Conservation (phyloP, 2,113 vertebrate genomes). For the Accipiter virgatus region DNA sequence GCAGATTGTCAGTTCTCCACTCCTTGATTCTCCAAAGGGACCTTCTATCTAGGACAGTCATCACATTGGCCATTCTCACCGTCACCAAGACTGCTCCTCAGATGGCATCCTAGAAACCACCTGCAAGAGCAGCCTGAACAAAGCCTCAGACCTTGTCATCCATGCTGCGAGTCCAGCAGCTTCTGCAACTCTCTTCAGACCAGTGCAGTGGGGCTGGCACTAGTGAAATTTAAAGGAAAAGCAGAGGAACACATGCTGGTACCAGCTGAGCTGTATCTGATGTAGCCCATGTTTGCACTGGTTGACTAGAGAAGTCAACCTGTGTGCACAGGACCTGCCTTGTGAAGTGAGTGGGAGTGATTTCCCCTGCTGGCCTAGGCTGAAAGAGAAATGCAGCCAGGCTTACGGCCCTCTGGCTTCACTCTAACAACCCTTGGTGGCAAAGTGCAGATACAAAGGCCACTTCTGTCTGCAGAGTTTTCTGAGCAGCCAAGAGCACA, state of each 20-base stretch:
- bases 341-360: neutral
- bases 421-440: neutral
- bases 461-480: neutral
- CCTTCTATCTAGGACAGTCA: neutral
- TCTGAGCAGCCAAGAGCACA: neutral
- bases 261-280: neutral
- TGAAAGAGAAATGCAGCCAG: neutral
- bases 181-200: neutral
- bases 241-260: neutral
- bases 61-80: neutral
- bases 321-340: neutral
- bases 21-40: neutral
- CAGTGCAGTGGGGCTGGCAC: neutral
- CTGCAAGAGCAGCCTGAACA: neutral
- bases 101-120: neutral
- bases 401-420: fast-evolving
- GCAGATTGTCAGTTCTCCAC: neutral
- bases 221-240: neutral
- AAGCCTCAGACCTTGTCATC: neutral
- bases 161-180: neutral
- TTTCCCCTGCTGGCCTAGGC: neutral
- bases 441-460: neutral
- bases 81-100: neutral
- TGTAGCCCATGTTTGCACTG: neutral
- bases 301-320: neutral